Percentiles rank a stretch among this genome's conserved stretches.
phyloP scores from a whole-genome alignment of 1,140 invertebrate genomes.

The Drosophila dunni region DNA sequence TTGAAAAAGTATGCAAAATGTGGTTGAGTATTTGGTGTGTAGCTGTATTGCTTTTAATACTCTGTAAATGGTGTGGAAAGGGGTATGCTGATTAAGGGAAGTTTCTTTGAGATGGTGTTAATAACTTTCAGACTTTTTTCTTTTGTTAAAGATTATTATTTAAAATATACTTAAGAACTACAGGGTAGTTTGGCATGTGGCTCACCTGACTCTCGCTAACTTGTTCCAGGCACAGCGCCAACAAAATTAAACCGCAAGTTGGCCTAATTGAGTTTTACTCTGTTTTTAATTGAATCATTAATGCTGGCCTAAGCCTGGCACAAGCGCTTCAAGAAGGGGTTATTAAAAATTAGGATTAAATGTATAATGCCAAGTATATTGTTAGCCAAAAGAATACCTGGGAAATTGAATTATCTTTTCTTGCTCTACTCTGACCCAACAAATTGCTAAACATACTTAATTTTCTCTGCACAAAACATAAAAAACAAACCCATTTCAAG shows the following conservation, averaged over 20 bases:
- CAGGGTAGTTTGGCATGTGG: background rate
- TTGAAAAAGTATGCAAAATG: slow-evolving; percentile 58
- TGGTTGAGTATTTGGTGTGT: slow-evolving; percentile 5
- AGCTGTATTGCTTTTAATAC: slow-evolving; percentile 1
- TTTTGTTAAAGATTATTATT: background rate
- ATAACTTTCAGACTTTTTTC: too few species aligned
- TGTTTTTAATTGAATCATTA: slow-evolving; percentile 43
- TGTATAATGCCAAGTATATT: background rate
- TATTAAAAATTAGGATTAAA: slow-evolving; percentile 24
- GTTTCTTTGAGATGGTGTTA: background rate
- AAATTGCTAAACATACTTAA: slow-evolving; percentile 60
- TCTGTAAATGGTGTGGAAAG: background rate
- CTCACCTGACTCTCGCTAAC: background rate
- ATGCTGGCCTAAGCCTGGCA: background rate
- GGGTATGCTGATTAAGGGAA: background rate
- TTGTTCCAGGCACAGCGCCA: slow-evolving; percentile 5
- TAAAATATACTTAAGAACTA: background rate
- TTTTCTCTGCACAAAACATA: background rate
- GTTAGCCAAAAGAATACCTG: background rate
- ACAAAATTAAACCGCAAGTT: slow-evolving; percentile 16
- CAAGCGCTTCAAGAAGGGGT: slow-evolving; percentile 15
- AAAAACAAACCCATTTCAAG: slow-evolving; percentile 24
- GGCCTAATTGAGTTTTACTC: slow-evolving; percentile 48
- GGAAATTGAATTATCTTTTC: slow-evolving; percentile 7
- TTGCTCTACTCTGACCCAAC: background rate